Evolutionary conservation across 2,888 invertebrate species (phyloP), one percentile per base, ranked within the genome.

Genomic region (Mimas tiliae): DNA sequence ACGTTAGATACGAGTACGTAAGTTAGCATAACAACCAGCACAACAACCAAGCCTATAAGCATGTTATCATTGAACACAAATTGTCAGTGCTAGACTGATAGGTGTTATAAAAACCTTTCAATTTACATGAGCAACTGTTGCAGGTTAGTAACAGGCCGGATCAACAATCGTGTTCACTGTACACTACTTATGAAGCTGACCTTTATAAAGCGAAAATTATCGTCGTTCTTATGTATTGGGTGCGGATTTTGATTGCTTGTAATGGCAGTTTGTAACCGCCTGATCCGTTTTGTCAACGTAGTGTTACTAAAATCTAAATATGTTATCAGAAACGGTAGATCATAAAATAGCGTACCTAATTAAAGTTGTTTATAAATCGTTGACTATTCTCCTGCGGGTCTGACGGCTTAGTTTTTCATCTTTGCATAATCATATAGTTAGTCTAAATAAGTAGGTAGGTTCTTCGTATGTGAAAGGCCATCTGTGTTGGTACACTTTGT

Each of bases 141-240:
- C 38, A 42, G 58, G 38, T 19, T 58, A 38, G 58, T 19, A 42
- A 58, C 58, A 58, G 19, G 0, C 42, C 19, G 19, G 19, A 55
- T 42, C 58, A 6, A 58, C 19, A 42, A 12, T 1, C 42, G 12
- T 42, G 52, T 14, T 52, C 11, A 52, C 6, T 52, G 42, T 19
- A 58, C 14, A 52, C 58, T 19, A 12, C 33, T 33, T 34, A n/a
- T 48, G 4, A 34, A 53, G 11, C 19, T 58, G 38, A 19, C 58
- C 47, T 63, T 63, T 63, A 62, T 45, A 62, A 45, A 63, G 42
- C 19, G 19, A 38, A 55, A 42, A 42, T 58, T 38, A 58, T 58
- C 19, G 19, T 38, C 16, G 16, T 38, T 38, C 55, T 16, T 58
- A 58, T 58, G 38, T 19, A 58, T 58, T 58, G 42, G 58, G 58